A percentile compares a stretch with the other conserved stretches of the same genome.
phyloP scores from a whole-genome alignment of 2,888 invertebrate genomes.

The Microctonus hyperodae region DNA sequence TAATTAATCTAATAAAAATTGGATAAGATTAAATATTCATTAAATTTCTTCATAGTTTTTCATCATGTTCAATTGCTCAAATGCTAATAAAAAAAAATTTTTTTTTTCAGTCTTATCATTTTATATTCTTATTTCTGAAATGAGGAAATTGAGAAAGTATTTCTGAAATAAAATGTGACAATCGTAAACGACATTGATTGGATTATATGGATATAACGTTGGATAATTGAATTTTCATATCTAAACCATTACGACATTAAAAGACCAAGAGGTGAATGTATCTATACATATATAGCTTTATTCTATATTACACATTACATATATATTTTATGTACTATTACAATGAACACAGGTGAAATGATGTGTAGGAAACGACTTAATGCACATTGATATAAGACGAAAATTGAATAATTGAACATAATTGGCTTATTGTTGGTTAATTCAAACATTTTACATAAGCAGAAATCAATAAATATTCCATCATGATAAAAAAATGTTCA shows the following conservation, averaged over 20 bases:
- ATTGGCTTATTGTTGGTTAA: slow-evolving; percentile 26
- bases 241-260: slow-evolving; percentile 34
- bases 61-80: neutral
- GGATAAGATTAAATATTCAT: neutral
- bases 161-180: slow-evolving; percentile 28
- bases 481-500: neutral
- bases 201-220: slow-evolving; percentile 44
- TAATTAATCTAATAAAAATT: neutral
- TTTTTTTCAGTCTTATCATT: neutral
- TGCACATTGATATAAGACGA: slow-evolving; percentile 34
- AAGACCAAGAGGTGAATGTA: neutral
- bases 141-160: neutral
- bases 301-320: no score
- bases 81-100: neutral
- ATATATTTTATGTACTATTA: neutral
- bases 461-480: neutral
- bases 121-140: neutral
- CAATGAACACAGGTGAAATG: slow-evolving; percentile 10
- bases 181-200: slow-evolving; percentile 44
- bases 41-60: neutral
- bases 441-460: neutral
- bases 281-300: no score
- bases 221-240: slow-evolving; percentile 49
- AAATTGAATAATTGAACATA: slow-evolving; percentile 34
- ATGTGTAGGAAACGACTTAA: neutral